A percentile compares a stretch with the other conserved stretches of the same genome.
Conservation (phyloP, 2,888 invertebrate species). For the Itoplectis maculator region DNA sequence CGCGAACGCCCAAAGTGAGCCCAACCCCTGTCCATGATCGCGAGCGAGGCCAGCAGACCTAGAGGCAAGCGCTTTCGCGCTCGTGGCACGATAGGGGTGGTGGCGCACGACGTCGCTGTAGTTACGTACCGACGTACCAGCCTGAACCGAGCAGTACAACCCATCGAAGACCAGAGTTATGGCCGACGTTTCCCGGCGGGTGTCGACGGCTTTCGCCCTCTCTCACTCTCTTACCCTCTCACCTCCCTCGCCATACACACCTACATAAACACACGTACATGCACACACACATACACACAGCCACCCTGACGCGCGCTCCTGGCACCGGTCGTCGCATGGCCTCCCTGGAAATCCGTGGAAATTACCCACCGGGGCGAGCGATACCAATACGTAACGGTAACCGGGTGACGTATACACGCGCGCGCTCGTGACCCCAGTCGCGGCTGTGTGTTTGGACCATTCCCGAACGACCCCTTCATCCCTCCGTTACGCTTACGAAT, state of each 20-base stretch:
- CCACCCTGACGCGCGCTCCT: conserved; percentile 35
- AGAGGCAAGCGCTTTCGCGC: conserved; percentile 18
- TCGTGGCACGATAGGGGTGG: conserved; percentile 21
- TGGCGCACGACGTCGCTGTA: conserved; percentile 27
- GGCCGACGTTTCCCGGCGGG: conserved; percentile 50
- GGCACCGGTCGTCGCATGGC: conserved; percentile 42
- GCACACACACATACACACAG: no score
- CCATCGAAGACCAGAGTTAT: conserved; percentile 63
- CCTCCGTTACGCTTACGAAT: conserved; percentile 16
- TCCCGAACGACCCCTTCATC: conserved; percentile 23
- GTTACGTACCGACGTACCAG: conserved; percentile 50
- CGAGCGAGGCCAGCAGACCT: neutral
- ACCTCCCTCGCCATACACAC: neutral
- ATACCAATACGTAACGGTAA: conserved; percentile 11
- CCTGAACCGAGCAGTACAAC: conserved; percentile 48
- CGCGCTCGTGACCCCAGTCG: neutral
- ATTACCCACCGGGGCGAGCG: conserved; percentile 39
- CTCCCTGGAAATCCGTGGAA: conserved; percentile 39
- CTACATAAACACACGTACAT: no score
- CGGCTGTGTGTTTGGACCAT: conserved; percentile 18
- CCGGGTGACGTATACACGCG: neutral
- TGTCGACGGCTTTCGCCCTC: conserved; percentile 59
- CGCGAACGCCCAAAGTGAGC: neutral
- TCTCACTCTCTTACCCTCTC: conserved; percentile 20
- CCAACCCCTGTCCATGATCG: no score